Evolutionary conservation across 2,113 vertebrate species (phyloP).

Genomic region (Dolichotis patagonum): DNA sequence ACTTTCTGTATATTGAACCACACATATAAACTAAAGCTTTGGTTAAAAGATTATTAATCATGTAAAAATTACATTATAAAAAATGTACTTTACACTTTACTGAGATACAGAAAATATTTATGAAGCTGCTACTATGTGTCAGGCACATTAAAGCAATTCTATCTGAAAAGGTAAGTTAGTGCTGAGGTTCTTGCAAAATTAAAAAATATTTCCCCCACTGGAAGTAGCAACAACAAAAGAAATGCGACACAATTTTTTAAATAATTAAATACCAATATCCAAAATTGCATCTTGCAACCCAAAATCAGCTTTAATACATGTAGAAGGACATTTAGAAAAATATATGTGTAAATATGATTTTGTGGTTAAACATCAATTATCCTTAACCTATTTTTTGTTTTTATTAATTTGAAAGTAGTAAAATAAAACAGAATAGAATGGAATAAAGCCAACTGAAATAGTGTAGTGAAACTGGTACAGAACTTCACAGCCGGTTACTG

Average conservation of each 20-base stretch:
- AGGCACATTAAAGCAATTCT: conserved; percentile 39
- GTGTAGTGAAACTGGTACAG: no score
- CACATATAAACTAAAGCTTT: neutral
- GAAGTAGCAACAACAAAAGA: conserved; percentile 69
- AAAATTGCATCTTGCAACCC: neutral
- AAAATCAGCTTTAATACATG: neutral
- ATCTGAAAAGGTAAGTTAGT: conserved; percentile 76
- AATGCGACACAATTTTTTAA: neutral
- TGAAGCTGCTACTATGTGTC: neutral
- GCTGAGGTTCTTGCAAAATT: conserved; percentile 70
- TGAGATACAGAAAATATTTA: neutral
- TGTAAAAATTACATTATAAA: conserved; percentile 12
- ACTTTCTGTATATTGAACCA: neutral
- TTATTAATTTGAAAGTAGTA: no score
- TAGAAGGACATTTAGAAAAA: conserved; percentile 27
- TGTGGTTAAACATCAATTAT: conserved; percentile 26
- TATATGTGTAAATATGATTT: neutral
- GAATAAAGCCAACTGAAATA: no score
- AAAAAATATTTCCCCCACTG: conserved; percentile 76
- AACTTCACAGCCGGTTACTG: no score
- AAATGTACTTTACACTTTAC: conserved; percentile 2
- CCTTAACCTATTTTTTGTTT: conserved; percentile 25
- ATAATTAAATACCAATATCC: neutral
- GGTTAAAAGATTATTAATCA: conserved; percentile 38
- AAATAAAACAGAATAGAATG: no score